Conservation (phyloP, 2,888 invertebrate genomes). For the Melipona bicolor region DNA sequence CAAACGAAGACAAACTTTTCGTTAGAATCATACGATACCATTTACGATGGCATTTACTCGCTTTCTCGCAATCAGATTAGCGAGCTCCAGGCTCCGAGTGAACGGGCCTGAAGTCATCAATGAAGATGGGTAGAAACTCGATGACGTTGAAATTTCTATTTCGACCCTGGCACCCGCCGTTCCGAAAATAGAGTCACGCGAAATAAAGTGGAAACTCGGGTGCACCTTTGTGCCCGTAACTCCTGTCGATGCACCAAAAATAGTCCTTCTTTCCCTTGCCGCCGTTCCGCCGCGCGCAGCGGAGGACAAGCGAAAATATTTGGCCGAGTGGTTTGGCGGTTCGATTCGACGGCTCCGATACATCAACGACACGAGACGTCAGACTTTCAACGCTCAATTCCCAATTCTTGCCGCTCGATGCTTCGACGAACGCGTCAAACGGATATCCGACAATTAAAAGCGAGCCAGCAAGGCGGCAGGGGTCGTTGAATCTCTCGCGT, state of each 20-base stretch:
- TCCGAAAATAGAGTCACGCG: constrained; percentile 70
- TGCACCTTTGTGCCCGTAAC: constrained; percentile 68
- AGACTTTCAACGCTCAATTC: constrained; percentile 37
- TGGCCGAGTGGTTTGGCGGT: constrained; percentile 34
- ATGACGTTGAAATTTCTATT: constrained; percentile 72
- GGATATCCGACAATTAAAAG: constrained; percentile 38
- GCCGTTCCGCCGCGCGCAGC: background rate
- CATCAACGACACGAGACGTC: constrained; percentile 1
- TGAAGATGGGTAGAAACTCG: constrained; percentile 70
- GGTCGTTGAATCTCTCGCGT: constrained; percentile 36
- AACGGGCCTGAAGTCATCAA: constrained; percentile 72
- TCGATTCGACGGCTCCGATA: constrained; percentile 41
- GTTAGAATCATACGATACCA: background rate
- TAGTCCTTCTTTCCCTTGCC: constrained; percentile 50
- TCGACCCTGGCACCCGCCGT: constrained; percentile 69
- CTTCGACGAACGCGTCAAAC: constrained; percentile 47
- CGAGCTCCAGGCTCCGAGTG: constrained; percentile 46
- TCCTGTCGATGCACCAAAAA: constrained; percentile 67
- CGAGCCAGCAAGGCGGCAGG: background rate
- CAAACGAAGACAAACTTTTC: no score
- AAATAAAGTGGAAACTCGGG: constrained; percentile 70
- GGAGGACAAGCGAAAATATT: constrained; percentile 39
- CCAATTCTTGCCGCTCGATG: constrained; percentile 39
- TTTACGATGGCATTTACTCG: constrained; percentile 44
- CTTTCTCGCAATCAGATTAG: constrained; percentile 16